A percentile compares a stretch with the other conserved stretches of the same genome.
These are phyloP conservation scores for Nycticryphes semicollaris DNA, from an alignment of 2,113 vertebrate genomes.

Conservation along the genomic window DNA sequence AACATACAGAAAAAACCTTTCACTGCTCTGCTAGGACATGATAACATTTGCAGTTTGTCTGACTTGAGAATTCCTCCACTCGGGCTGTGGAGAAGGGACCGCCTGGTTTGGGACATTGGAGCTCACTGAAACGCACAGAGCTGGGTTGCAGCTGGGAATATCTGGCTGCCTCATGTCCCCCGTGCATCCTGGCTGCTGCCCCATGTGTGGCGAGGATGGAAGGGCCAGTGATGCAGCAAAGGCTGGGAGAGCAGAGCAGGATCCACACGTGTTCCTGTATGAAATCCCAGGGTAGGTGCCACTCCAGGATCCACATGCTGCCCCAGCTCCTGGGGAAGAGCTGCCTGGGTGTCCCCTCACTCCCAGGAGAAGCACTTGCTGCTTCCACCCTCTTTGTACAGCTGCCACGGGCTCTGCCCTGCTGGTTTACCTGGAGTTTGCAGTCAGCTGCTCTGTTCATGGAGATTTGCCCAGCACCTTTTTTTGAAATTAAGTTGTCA, in stretches of 20 bases:
- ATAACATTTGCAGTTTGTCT: fast-evolving
- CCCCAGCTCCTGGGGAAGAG: not conserved
- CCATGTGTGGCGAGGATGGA: fast-evolving
- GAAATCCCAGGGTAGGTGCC: not conserved
- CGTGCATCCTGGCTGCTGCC: not conserved
- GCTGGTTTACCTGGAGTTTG: not conserved
- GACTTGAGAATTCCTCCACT: not conserved
- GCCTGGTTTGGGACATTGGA: not conserved
- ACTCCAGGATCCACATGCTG: not conserved
- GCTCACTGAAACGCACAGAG: not conserved
- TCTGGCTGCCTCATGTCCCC: not conserved
- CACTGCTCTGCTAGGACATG: not conserved
- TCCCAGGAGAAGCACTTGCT: not conserved
- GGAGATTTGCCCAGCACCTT: not conserved
- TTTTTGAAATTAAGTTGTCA: not conserved
- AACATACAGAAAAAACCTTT: not conserved
- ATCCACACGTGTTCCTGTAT: fast-evolving
- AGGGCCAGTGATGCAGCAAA: not conserved
- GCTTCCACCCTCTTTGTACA: not conserved
- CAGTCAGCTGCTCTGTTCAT: not conserved
- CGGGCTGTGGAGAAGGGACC: fast-evolving
- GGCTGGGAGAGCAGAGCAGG: not conserved
- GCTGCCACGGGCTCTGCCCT: not conserved
- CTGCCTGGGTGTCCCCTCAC: not conserved
- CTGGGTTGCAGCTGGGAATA: not conserved